Evolutionary conservation across 2,113 vertebrate species (phyloP).

Genomic region (Otolemur garnettii): DNA sequence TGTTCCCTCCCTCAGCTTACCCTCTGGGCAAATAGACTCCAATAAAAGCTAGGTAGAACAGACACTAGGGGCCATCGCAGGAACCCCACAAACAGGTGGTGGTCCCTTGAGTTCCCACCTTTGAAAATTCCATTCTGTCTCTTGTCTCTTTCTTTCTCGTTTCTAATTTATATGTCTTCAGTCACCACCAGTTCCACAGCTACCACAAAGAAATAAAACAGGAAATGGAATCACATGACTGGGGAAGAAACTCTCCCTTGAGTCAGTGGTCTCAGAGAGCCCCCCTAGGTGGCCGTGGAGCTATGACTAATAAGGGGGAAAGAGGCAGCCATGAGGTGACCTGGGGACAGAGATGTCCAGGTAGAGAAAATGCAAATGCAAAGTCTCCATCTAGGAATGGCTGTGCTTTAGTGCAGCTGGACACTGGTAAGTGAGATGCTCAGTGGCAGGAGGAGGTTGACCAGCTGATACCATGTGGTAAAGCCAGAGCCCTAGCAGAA

Average conservation of each 20-base stretch:
- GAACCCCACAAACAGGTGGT: too few species aligned
- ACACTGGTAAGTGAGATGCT: not conserved
- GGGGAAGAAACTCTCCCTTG: not conserved
- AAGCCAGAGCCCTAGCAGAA: not conserved
- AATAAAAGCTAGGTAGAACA: too few species aligned
- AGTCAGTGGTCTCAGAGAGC: not conserved
- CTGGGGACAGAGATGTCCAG: not conserved
- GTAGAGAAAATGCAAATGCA: not conserved
- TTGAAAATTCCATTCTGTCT: too few species aligned
- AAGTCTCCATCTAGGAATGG: not conserved
- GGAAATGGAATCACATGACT: not conserved
- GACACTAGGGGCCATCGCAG: too few species aligned
- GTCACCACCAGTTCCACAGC: too few species aligned
- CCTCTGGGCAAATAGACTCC: too few species aligned
- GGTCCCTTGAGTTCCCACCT: too few species aligned
- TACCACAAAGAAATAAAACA: not conserved
- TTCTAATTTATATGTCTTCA: too few species aligned
- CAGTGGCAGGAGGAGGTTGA: not conserved
- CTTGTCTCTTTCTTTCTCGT: too few species aligned
- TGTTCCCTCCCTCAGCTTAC: too few species aligned
- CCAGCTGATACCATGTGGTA: not conserved
- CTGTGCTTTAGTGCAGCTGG: accelerated
- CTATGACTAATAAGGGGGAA: not conserved
- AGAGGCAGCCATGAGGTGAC: not conserved
- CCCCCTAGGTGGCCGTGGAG: not conserved